phyloP scores from a whole-genome alignment of 2,113 vertebrate species.

The Istiophorus platypterus region DNA sequence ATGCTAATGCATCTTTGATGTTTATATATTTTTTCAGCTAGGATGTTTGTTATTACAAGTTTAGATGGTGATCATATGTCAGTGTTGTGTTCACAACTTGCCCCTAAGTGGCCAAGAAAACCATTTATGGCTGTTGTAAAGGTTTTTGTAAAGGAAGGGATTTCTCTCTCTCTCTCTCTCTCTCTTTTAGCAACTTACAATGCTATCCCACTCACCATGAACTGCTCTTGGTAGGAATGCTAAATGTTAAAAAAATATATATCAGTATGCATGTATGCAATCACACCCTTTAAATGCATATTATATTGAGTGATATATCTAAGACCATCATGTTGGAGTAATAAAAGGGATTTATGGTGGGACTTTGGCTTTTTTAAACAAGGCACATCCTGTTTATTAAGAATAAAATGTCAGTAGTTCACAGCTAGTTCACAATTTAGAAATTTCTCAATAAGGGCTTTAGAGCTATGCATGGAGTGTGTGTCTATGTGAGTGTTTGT shows the following conservation, averaged over 20 bases:
- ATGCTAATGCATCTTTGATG: background rate
- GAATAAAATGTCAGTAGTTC: constrained; percentile 40
- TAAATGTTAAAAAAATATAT: background rate
- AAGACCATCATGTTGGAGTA: constrained; percentile 16
- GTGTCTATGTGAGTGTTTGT: constrained; percentile 17
- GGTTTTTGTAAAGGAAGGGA: background rate
- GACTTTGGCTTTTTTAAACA: constrained; percentile 26
- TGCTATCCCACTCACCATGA: background rate
- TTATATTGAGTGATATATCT: constrained; percentile 13
- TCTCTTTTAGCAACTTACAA: background rate
- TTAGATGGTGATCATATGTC: background rate
- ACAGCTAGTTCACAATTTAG: constrained; percentile 12
- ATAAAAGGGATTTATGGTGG: constrained; percentile 24
- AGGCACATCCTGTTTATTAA: constrained; percentile 52
- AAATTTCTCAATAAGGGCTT: constrained; percentile 23
- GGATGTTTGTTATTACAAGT: background rate
- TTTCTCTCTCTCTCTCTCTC: no score
- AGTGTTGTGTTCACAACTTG: background rate
- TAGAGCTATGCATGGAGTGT: background rate
- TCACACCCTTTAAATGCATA: background rate
- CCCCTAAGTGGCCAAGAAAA: background rate
- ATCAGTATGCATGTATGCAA: background rate
- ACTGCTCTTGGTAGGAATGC: background rate
- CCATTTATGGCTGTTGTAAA: background rate
- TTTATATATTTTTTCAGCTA: background rate